These are phyloP conservation scores for Perizoma affinitatum DNA, from an alignment of 2,888 invertebrate genomes.

Conservation along the genomic window DNA sequence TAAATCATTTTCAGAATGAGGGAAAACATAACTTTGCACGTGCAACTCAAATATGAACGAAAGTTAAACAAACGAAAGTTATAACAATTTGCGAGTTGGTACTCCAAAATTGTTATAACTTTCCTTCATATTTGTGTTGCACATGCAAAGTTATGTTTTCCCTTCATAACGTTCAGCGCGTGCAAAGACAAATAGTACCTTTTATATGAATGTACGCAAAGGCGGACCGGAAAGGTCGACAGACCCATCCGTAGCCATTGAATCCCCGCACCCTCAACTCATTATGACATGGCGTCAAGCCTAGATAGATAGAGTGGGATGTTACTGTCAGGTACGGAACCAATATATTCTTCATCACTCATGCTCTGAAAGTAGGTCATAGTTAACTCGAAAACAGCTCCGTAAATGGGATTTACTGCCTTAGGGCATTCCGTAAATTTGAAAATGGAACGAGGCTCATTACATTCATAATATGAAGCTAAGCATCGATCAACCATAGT, in stretches of 20 bases:
- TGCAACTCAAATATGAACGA: conserved; percentile 5
- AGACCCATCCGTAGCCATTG: neutral
- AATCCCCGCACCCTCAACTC: conserved; percentile 1
- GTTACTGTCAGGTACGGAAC: neutral
- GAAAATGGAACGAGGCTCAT: too few relatives aligned
- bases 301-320: neutral
- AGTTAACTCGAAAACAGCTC: too few relatives aligned
- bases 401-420: too few relatives aligned
- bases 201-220: conserved; percentile 10
- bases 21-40: conserved; percentile 2
- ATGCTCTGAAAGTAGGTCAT: too few relatives aligned
- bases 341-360: too few relatives aligned
- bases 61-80: too few relatives aligned
- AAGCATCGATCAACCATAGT: too few relatives aligned
- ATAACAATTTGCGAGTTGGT: too few relatives aligned
- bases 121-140: conserved; percentile 3
- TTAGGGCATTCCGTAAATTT: too few relatives aligned
- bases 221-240: conserved; percentile 13
- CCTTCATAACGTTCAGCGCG: neutral
- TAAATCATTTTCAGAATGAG: too few relatives aligned
- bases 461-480: too few relatives aligned
- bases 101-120: neutral
- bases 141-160: conserved; percentile 1
- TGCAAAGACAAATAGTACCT: conserved; percentile 12
- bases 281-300: neutral